A percentile compares a stretch with the other conserved stretches of the same genome.
Conservation (phyloP, 2,888 invertebrate genomes). For the Cactoblastis cactorum region DNA sequence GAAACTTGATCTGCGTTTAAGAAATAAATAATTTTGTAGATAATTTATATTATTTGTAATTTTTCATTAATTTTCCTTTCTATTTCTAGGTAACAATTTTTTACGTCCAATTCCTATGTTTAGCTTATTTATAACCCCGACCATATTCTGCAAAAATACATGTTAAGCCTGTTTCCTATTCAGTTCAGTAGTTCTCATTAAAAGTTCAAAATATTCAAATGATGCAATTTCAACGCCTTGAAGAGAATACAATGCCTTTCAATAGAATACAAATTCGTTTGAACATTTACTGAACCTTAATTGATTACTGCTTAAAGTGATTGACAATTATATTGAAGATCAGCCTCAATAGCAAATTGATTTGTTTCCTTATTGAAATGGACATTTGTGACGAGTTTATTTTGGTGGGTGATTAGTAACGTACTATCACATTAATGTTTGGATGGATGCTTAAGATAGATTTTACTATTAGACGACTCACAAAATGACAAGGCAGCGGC, state of each 20-base stretch:
- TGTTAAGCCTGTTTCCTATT: no score
- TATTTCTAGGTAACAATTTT: no score
- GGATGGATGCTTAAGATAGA: not conserved
- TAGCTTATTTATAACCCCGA: no score
- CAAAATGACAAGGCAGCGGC: no score
- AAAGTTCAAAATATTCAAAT: not conserved
- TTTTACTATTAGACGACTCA: not conserved
- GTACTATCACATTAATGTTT: not conserved
- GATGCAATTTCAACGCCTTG: conserved; percentile 4
- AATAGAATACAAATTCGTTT: conserved; percentile 15
- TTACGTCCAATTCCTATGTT: no score
- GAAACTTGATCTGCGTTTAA: no score
- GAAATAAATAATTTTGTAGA: no score
- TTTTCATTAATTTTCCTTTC: no score
- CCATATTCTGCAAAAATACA: no score
- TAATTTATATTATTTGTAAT: no score
- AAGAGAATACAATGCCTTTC: conserved; percentile 12
- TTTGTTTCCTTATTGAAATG: conserved; percentile 1
- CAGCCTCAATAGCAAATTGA: conserved; percentile 2
- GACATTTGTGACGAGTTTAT: not conserved
- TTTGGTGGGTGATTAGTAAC: not conserved
- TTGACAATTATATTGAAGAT: conserved; percentile 6
- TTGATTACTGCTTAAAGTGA: conserved; percentile 21
- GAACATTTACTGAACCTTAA: conserved; percentile 21
- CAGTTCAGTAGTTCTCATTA: not conserved